A percentile compares a stretch with the other conserved stretches of the same genome.
Conservation (phyloP, 2,888 invertebrate species). For the Melanostoma scalare region DNA sequence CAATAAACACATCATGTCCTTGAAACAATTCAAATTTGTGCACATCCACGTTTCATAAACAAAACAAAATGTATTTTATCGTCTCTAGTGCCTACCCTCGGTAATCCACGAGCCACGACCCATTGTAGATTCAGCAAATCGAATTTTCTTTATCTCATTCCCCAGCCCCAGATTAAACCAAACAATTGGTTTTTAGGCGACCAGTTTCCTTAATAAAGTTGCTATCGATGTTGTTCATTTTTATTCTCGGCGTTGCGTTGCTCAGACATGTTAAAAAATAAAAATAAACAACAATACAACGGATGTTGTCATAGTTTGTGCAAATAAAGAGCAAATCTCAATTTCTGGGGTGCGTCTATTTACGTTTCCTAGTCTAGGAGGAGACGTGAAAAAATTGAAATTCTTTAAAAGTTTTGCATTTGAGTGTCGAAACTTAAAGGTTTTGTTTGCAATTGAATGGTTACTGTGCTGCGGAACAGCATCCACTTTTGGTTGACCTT, state of each 20-base stretch:
- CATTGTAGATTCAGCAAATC: constrained; percentile 5
- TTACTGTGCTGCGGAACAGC: neutral
- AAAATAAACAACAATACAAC: constrained; percentile 5
- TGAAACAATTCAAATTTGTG: constrained; percentile 4
- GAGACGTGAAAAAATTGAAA: neutral
- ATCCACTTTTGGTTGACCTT: constrained; percentile 1
- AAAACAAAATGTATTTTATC: neutral
- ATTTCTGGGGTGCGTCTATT: constrained; percentile 28
- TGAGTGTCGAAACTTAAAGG: neutral
- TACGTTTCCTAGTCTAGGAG: neutral
- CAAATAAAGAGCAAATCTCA: constrained; percentile 1
- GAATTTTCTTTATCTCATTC: constrained; percentile 29
- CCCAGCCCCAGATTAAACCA: neutral
- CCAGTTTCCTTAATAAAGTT: neutral
- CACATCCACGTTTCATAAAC: constrained; percentile 13
- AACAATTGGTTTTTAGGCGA: neutral
- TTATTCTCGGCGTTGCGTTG: neutral
- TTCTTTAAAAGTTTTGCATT: neutral
- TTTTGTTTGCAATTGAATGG: neutral
- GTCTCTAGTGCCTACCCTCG: neutral
- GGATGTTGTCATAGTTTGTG: constrained; percentile 24
- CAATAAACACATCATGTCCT: constrained; percentile 9
- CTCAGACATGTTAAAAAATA: too few relatives aligned
- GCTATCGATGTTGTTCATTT: constrained; percentile 1
- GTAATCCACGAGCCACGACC: neutral